phyloP scores from a whole-genome alignment of 1,140 invertebrate genomes.

The Philopotamus ludificatus region DNA sequence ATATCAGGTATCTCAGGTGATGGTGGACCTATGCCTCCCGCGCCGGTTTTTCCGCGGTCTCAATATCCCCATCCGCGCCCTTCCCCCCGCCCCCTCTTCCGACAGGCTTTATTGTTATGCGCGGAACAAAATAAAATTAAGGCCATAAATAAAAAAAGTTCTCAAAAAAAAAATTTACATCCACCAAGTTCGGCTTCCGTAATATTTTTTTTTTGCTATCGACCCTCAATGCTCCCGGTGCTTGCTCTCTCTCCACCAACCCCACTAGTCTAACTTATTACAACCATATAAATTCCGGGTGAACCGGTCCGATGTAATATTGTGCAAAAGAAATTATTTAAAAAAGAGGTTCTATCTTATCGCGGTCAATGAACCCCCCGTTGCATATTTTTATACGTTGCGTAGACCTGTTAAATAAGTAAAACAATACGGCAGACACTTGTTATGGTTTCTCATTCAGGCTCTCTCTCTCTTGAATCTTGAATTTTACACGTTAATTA shows the following conservation, averaged over 20 bases:
- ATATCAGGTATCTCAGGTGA: too few species aligned
- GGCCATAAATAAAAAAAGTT: slow-evolving; percentile 40
- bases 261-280: not conserved
- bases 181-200: slow-evolving; percentile 7
- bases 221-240: not conserved
- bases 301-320: not conserved
- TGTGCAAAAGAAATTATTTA: too few species aligned
- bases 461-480: not conserved
- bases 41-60: too few species aligned
- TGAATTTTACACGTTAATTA: slow-evolving; percentile 36
- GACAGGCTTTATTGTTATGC: slow-evolving; percentile 40
- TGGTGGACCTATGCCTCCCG: too few species aligned
- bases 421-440: not conserved
- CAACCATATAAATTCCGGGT: not conserved
- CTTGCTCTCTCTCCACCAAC: not conserved
- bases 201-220: slow-evolving; percentile 28
- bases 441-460: slow-evolving; percentile 5
- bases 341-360: too few species aligned
- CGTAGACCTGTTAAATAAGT: not conserved
- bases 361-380: too few species aligned
- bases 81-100: slow-evolving; percentile 2
- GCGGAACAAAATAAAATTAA: slow-evolving; percentile 42
- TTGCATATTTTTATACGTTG: too few species aligned
- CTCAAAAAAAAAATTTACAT: slow-evolving; percentile 23
- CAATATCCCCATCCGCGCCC: slow-evolving; percentile 8